These are phyloP conservation scores for Neodiprion fabricii DNA, from an alignment of 1,140 invertebrate species.

Conservation along the genomic window DNA sequence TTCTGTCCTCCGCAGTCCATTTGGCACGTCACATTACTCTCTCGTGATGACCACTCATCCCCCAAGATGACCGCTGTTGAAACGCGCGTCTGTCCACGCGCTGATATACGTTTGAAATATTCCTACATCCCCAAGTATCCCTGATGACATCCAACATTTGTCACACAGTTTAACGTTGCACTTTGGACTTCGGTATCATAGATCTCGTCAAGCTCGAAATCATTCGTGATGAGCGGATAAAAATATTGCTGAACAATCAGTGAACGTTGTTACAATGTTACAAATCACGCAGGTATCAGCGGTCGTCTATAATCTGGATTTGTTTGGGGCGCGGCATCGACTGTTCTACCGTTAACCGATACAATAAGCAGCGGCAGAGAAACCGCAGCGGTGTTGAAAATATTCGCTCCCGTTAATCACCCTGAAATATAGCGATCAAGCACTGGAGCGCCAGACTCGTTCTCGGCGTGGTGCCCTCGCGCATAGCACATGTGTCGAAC, in stretches of 20 bases:
- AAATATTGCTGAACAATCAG: background rate
- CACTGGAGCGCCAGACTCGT: slow-evolving; percentile 17
- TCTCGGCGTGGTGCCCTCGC: slow-evolving; percentile 27
- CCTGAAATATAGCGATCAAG: slow-evolving; percentile 46
- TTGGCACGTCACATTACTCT: slow-evolving; percentile 44
- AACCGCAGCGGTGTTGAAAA: slow-evolving; percentile 49
- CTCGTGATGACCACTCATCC: slow-evolving; percentile 32
- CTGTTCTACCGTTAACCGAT: background rate
- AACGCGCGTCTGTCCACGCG: too few species aligned
- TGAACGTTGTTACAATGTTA: background rate
- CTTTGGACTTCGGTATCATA: too few species aligned
- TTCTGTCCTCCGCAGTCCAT: slow-evolving; percentile 33
- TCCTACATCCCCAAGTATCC: too few species aligned
- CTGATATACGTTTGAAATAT: too few species aligned
- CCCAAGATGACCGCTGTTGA: slow-evolving; percentile 33
- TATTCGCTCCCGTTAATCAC: slow-evolving; percentile 60
- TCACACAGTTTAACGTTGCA: too few species aligned
- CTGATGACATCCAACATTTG: too few species aligned
- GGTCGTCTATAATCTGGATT: background rate
- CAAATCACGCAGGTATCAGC: background rate
- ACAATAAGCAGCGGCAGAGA: background rate
- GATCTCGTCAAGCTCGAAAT: too few species aligned
- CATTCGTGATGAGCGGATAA: background rate
- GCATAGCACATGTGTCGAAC: slow-evolving; percentile 60
- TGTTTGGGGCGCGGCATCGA: background rate